These are phyloP conservation scores for Oligia fasciuncula DNA, from an alignment of 2,888 invertebrate species.

Conservation along the genomic window DNA sequence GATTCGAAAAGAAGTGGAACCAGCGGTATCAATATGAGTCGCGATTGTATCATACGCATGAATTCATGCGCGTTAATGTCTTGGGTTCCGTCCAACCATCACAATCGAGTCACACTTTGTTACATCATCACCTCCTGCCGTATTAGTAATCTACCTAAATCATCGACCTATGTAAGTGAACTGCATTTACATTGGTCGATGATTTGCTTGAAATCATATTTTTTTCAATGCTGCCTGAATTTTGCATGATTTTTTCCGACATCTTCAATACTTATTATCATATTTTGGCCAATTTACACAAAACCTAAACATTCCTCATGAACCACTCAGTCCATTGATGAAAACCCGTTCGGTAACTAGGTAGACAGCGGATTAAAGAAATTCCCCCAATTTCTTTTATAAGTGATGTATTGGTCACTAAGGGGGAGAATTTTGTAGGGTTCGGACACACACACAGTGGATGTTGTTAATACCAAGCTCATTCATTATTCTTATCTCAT, in stretches of 20 bases:
- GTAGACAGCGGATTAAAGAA: not conserved
- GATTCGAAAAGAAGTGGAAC: not conserved
- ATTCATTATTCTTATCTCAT: not conserved
- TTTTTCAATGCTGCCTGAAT: too few species aligned
- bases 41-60: not conserved
- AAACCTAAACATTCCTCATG: not conserved
- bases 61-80: not conserved
- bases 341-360: not conserved
- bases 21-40: not conserved
- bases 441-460: not conserved
- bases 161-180: too few species aligned
- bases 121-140: not conserved
- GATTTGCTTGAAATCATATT: not conserved
- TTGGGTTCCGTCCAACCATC: slow-evolving; percentile 2
- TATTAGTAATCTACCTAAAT: not conserved
- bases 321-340: not conserved
- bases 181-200: not conserved
- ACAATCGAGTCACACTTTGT: not conserved
- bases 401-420: slow-evolving; percentile 4
- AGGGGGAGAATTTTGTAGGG: not conserved
- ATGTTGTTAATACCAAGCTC: not conserved
- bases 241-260: not conserved
- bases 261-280: not conserved
- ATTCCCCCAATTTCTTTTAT: not conserved
- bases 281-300: not conserved